A percentile compares a stretch with the other conserved stretches of the same genome.
Conservation (phyloP, 2,888 invertebrate genomes). For the Drosophila mimetica region DNA sequence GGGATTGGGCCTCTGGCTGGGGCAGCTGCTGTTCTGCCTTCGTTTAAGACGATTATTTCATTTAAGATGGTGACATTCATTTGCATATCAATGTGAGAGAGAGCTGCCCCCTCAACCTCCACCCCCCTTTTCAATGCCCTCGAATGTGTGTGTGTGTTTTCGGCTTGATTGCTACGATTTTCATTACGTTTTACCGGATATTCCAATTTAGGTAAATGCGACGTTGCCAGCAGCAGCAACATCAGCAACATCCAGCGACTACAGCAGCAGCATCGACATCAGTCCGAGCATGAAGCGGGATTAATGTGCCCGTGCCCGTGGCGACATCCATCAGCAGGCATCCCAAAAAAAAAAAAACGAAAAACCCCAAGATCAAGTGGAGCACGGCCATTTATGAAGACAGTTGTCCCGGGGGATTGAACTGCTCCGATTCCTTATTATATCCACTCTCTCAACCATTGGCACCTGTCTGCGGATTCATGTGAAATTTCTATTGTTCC, state of each 20-base stretch:
- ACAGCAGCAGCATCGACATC: conserved; percentile 27
- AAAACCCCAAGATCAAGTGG: conserved; percentile 78
- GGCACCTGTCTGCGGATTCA: conserved; percentile 48
- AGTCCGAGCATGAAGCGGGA: conserved; percentile 56
- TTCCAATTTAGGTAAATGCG: conserved; percentile 84
- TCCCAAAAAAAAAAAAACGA: conserved; percentile 43
- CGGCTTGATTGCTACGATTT: conserved; percentile 74
- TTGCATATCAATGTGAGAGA: conserved; percentile 71
- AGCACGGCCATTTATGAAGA: conserved; percentile 59
- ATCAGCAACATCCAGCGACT: conserved; percentile 19
- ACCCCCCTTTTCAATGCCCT: conserved; percentile 21
- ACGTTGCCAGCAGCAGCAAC: conserved; percentile 68
- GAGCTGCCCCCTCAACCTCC: conserved; percentile 33
- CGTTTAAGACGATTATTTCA: conserved; percentile 81
- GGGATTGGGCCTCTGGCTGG: conserved; percentile 12
- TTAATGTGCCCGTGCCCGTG: conserved; percentile 62
- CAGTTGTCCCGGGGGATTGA: conserved; percentile 54
- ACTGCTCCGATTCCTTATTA: conserved; percentile 4
- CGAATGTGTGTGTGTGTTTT: conserved; percentile 57
- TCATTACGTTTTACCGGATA: conserved; percentile 82
- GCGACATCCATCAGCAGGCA: conserved; percentile 58
- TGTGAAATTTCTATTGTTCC: conserved; percentile 18
- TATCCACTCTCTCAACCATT: not conserved
- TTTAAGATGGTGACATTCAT: conserved; percentile 81
- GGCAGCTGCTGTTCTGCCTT: conserved; percentile 42